Conservation (phyloP, 2,888 invertebrate species). For the Cosmorhoe ocellata region DNA sequence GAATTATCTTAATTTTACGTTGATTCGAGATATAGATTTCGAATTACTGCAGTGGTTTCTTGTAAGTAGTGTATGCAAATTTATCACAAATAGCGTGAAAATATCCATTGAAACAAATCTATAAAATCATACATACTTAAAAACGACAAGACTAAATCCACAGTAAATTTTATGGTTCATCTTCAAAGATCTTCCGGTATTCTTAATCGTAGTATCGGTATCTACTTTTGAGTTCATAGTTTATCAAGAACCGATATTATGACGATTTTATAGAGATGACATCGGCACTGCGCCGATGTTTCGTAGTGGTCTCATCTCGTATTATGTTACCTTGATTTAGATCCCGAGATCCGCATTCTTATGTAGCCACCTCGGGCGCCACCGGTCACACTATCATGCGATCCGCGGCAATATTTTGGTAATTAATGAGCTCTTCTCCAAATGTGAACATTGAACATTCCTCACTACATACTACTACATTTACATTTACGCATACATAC, state of each 20-base stretch:
- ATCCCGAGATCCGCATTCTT: conserved; percentile 79
- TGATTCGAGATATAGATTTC: too few relatives aligned
- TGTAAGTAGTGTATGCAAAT: too few relatives aligned
- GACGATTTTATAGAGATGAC: conserved; percentile 41
- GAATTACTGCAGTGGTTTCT: too few relatives aligned
- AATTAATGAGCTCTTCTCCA: conserved; percentile 66
- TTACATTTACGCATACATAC: conserved; percentile 24
- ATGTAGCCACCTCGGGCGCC: conserved; percentile 68
- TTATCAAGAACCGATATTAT: conserved; percentile 21
- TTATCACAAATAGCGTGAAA: too few relatives aligned
- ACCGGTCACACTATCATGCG: conserved; percentile 52
- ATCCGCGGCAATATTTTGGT: conserved; percentile 75
- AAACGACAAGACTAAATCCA: neutral
- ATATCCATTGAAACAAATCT: too few relatives aligned
- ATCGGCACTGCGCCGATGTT: conserved; percentile 35
- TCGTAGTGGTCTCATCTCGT: conserved; percentile 40
- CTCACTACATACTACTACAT: conserved; percentile 43
- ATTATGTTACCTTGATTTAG: conserved; percentile 73
- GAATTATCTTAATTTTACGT: conserved; percentile 27
- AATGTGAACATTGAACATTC: conserved; percentile 49
- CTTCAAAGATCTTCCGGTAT: conserved; percentile 9
- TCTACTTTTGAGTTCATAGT: conserved; percentile 11
- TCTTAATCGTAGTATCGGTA: neutral
- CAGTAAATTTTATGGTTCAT: neutral
- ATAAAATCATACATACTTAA: neutral